phyloP scores from a whole-genome alignment of 2,888 invertebrate genomes.

The Synanthedon formicaeformis region DNA sequence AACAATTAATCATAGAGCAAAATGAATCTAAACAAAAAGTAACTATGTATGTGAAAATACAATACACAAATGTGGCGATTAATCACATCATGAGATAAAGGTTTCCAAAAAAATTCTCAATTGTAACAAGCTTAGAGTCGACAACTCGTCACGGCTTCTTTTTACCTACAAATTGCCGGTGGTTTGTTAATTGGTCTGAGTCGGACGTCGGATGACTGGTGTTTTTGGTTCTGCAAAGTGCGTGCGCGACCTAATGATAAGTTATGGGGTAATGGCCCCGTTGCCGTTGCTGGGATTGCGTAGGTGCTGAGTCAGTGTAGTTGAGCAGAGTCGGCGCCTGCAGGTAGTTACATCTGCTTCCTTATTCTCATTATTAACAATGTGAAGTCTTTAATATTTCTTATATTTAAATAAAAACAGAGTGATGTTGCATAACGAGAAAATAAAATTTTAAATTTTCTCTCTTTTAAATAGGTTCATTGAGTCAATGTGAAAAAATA shows the following conservation, averaged over 20 bases:
- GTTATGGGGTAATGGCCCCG: slow-evolving; percentile 41
- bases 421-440: neutral
- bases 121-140: slow-evolving; percentile 52
- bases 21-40: no score
- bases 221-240: slow-evolving; percentile 50
- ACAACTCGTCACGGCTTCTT: slow-evolving; percentile 43
- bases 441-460: no score
- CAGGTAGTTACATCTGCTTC: slow-evolving; percentile 26
- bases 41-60: no score
- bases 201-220: slow-evolving; percentile 52
- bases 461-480: no score
- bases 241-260: slow-evolving; percentile 51
- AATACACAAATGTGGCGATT: no score
- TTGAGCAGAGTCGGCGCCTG: slow-evolving; percentile 52
- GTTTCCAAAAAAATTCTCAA: slow-evolving; percentile 5
- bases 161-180: slow-evolving; percentile 52
- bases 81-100: no score
- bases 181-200: slow-evolving; percentile 55
- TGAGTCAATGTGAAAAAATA: no score
- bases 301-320: slow-evolving; percentile 57
- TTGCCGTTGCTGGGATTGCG: slow-evolving; percentile 29
- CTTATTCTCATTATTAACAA: slow-evolving; percentile 8
- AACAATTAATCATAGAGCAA: no score
- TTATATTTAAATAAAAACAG: slow-evolving; percentile 7
- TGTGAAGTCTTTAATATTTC: slow-evolving; percentile 6